Evolutionary conservation across 2,113 vertebrate genomes (phyloP).

Genomic region (Sisor rabdophorus): DNA sequence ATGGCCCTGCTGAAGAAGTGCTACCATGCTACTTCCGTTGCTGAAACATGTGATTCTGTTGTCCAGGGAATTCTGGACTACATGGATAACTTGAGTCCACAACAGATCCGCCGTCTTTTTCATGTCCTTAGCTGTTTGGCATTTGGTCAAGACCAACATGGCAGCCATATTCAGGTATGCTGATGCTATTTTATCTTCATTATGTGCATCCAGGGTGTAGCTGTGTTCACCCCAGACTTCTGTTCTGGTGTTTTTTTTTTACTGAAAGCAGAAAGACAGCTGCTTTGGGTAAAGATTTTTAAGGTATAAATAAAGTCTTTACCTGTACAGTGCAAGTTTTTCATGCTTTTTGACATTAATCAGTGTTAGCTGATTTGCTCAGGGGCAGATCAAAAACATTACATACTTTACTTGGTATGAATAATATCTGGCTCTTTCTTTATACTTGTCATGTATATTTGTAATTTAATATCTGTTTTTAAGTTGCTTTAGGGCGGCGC

Average conservation of each 20-base stretch:
- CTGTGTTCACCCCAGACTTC: not conserved
- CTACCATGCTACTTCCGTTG: not conserved
- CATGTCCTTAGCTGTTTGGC: conserved; percentile 82
- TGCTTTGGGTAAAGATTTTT: not conserved
- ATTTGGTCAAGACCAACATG: conserved; percentile 77
- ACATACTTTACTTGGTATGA: not conserved
- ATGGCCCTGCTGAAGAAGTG: not conserved
- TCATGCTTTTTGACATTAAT: not conserved
- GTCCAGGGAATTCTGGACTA: conserved; percentile 89
- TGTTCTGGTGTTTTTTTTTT: not conserved
- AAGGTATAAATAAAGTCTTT: not conserved
- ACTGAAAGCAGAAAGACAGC: not conserved
- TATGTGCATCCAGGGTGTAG: not conserved
- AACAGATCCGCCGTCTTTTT: conserved; percentile 93
- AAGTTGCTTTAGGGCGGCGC: not conserved
- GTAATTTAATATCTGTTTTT: not conserved
- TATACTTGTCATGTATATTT: not conserved
- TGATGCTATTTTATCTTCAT: not conserved
- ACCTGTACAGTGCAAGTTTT: not conserved
- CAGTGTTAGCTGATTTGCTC: not conserved
- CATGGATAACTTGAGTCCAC: conserved; percentile 83
- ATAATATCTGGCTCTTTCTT: not conserved
- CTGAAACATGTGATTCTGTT: conserved; percentile 26
- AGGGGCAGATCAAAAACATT: not conserved
- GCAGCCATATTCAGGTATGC: conserved; percentile 84